Percentiles rank a stretch among this genome's conserved stretches.
Evolutionary conservation across 1,140 invertebrate genomes (phyloP).

Genomic region (Tetragnatha versicolor): DNA sequence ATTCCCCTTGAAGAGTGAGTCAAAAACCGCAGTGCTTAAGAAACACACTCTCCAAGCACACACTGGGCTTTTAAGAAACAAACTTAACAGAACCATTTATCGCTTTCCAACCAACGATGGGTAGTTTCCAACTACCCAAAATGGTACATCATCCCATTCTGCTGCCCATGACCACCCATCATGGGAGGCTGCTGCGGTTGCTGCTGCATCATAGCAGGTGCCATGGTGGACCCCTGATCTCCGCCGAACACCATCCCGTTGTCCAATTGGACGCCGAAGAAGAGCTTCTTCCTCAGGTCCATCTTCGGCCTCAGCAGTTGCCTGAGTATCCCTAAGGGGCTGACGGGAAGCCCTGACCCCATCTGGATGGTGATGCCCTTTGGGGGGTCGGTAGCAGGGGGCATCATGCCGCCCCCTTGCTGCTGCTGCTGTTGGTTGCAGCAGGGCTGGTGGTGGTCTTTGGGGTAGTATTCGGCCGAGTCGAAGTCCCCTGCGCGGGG

Average conservation of each 20-base stretch:
- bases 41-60: too few species aligned
- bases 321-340: constrained; percentile 32
- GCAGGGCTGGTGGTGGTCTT: not conserved
- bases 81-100: too few species aligned
- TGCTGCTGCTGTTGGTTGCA: not conserved
- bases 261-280: constrained; percentile 49
- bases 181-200: not conserved
- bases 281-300: constrained; percentile 45
- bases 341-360: constrained; percentile 10
- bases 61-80: too few species aligned
- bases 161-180: not conserved
- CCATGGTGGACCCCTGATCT: not conserved
- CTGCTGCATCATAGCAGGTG: not conserved
- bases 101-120: too few species aligned
- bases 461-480: not conserved
- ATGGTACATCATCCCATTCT: not conserved
- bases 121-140: too few species aligned
- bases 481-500: not conserved
- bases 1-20: too few species aligned
- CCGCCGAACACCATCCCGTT: constrained; percentile 49
- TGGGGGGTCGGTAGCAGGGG: not conserved
- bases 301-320: constrained; percentile 21
- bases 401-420: constrained; percentile 7
- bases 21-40: too few species aligned
- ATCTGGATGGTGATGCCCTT: constrained; percentile 22